Conservation (phyloP, 2,113 vertebrate genomes). For the Cyphomyrus discorhynchus region DNA sequence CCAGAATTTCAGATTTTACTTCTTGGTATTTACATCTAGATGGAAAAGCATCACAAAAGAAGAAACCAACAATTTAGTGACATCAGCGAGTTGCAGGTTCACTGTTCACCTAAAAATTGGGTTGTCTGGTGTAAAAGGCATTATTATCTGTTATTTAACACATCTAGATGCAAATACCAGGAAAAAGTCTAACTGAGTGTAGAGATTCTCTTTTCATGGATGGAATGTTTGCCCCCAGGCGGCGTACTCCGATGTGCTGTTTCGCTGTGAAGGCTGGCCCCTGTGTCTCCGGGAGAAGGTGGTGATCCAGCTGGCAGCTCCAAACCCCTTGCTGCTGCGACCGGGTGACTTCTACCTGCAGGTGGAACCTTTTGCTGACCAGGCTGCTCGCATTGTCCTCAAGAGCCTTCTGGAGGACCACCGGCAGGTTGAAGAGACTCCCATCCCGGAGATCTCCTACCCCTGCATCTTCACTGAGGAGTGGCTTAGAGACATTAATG, state of each 20-base stretch:
- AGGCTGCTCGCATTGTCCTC: conserved; percentile 64
- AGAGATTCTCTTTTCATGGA: neutral
- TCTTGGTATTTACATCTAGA: neutral
- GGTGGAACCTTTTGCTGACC: conserved; percentile 66
- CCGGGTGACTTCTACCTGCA: conserved; percentile 83
- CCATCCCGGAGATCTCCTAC: conserved; percentile 59
- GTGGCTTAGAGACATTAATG: conserved; percentile 72
- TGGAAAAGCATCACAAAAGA: neutral
- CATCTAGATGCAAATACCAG: neutral
- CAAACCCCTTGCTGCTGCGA: conserved; percentile 68
- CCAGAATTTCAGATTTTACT: neutral
- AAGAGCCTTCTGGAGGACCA: conserved; percentile 72
- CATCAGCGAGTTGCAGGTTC: neutral
- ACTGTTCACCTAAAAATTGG: neutral
- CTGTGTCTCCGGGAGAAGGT: conserved; percentile 73
- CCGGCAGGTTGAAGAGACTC: conserved; percentile 61
- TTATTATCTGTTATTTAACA: neutral
- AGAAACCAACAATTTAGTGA: neutral
- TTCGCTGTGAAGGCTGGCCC: conserved; percentile 84
- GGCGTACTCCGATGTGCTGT: conserved; percentile 66
- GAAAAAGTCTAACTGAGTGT: neutral
- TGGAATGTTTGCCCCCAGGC: conserved; percentile 54
- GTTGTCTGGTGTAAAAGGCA: neutral
- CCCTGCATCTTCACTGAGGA: conserved; percentile 66
- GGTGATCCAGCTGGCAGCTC: conserved; percentile 70